These are phyloP conservation scores for Amblyteles armatorius DNA, from an alignment of 2,888 invertebrate genomes.

Conservation along the genomic window DNA sequence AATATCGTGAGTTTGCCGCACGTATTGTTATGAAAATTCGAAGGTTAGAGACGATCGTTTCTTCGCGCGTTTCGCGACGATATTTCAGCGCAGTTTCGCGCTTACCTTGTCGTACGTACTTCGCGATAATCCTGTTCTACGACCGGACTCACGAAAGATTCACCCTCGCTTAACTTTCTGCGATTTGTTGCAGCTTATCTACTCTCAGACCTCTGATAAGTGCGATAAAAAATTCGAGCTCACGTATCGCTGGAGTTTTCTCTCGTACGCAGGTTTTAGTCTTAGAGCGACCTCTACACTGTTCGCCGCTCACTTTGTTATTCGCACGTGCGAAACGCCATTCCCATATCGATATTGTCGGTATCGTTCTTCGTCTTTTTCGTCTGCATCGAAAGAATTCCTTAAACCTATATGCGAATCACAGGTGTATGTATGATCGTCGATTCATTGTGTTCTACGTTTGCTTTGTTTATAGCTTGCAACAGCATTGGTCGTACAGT, in stretches of 20 bases:
- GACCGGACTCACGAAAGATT: neutral
- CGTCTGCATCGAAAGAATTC: too few relatives aligned
- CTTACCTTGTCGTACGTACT: neutral
- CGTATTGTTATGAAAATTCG: conserved; percentile 12
- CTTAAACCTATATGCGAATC: too few relatives aligned
- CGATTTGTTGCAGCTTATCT: conserved; percentile 15
- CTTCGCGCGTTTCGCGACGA: neutral
- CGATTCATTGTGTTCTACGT: too few relatives aligned
- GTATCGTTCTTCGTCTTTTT: neutral
- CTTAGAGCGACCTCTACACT: conserved; percentile 36
- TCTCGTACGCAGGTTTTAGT: neutral
- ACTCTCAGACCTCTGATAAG: conserved; percentile 14
- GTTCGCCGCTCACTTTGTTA: neutral
- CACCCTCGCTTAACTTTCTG: neutral
- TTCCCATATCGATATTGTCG: neutral
- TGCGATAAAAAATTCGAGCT: conserved; percentile 7
- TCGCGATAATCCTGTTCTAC: neutral
- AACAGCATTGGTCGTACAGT: too few relatives aligned
- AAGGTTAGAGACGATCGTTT: conserved; percentile 5
- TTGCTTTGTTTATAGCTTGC: too few relatives aligned
- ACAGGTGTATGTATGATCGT: too few relatives aligned
- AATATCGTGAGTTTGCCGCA: neutral
- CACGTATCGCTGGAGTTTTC: neutral
- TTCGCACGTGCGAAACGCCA: neutral
- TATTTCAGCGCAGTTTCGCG: neutral